Conservation (phyloP, 2,888 invertebrate genomes). For the Rosalia funebris region DNA sequence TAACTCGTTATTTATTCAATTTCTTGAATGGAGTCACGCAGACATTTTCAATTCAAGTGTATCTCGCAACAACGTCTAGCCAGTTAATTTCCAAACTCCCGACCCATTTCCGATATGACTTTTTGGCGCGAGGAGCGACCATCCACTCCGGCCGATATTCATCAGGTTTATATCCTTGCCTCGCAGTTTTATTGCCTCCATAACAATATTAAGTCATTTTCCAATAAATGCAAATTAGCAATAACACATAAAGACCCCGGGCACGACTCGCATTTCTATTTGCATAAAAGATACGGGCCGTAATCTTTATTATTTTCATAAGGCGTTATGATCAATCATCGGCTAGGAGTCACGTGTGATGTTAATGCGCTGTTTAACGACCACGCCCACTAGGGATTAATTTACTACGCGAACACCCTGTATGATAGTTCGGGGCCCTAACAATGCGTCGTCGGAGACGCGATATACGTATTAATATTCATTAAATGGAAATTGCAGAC, state of each 20-base stretch:
- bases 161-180: conserved; percentile 34
- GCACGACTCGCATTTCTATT: conserved; percentile 43
- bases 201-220: conserved; percentile 45
- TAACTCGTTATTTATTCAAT: too few species aligned
- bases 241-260: conserved; percentile 43
- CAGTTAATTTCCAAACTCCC: too few species aligned
- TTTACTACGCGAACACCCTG: conserved; percentile 46
- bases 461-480: conserved; percentile 32
- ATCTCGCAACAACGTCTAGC: too few species aligned
- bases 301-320: conserved; percentile 58
- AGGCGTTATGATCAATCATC: conserved; percentile 60
- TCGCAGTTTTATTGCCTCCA: conserved; percentile 40
- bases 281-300: conserved; percentile 51
- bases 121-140: too few species aligned
- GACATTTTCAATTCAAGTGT: too few species aligned
- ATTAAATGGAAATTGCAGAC: conserved; percentile 35
- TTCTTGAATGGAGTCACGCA: too few species aligned
- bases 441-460: conserved; percentile 1
- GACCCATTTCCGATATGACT: neutral
- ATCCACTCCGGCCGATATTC: conserved; percentile 22
- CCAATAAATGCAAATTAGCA: conserved; percentile 51
- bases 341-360: conserved; percentile 55
- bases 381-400: conserved; percentile 57
- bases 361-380: conserved; percentile 44
- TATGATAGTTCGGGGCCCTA: conserved; percentile 25